Evolutionary conservation across 2,888 invertebrate genomes (phyloP), one percentile per base, ranked within the genome.

Genomic region (Unio delphinus): DNA sequence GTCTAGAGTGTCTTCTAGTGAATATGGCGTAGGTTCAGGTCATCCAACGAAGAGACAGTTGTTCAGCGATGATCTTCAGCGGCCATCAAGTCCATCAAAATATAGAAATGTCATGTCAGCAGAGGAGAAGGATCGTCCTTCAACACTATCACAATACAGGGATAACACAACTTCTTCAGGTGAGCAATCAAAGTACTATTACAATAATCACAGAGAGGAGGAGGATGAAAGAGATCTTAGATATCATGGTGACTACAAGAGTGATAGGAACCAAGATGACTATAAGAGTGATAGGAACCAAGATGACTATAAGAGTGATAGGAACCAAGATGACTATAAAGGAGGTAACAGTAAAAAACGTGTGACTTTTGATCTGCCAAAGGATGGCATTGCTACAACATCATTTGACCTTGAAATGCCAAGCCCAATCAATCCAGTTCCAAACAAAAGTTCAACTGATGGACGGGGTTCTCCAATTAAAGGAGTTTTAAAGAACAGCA

Each of bases 321-420:
- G n/a, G n/a, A n/a, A n/a, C n/a, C n/a, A n/a, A n/a, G n/a, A n/a
- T n/a, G 23, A 23, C 23, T 23, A 23, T 23, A 79, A 74, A 75
- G 45, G 61, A 11, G 70, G 63, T 63, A 75, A 75, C 61, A 75
- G 76, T 30, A 74, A 78, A 65, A 86, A 83, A 67, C 79, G 78
- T 70, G 86, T 86, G 57, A 82, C 82, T 6, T 86, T 86, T 78
- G 80, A 80, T 64, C 68, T 84, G 15, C 72, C 76, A 5, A 78
- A 74, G 56, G 74, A 82, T 55, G 75, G 75, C 55, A 79, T 75
- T 68, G 75, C 74, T 34, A 72, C 80, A 4, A 75, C 80, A 17
- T 85, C 86, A n/a, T 87, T 87, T 82, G 84, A 84, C 57, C 78
- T 87, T 57, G 87, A 87, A 64, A 67, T 81, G 67, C 87, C 87